Evolutionary conservation across 2,888 invertebrate species (phyloP).

Genomic region (Pristionchus mayeri): DNA sequence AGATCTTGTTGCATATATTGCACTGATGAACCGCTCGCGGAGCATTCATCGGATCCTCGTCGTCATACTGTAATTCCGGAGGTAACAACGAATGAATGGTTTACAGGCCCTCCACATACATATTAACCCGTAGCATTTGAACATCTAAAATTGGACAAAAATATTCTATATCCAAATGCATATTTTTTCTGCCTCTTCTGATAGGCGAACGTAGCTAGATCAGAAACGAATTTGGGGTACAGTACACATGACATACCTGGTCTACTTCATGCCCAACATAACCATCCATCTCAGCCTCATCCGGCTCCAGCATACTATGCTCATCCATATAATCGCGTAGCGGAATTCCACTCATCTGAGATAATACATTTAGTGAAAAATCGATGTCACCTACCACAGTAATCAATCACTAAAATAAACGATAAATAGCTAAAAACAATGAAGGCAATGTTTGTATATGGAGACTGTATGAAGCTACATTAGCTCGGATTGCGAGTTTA

Average conservation of each 20-base stretch:
- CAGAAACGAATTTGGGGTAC: background rate
- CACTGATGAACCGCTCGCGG: constrained; percentile 75
- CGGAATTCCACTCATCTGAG: constrained; percentile 15
- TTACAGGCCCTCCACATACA: too few species aligned
- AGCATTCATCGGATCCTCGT: constrained; percentile 52
- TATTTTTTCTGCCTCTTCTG: too few species aligned
- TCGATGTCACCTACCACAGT: background rate
- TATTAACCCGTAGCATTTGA: too few species aligned
- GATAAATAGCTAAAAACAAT: background rate
- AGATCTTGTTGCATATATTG: constrained; percentile 75
- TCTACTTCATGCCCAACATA: constrained; percentile 48
- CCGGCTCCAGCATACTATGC: constrained; percentile 16
- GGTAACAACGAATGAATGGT: too few species aligned
- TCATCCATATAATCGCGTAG: constrained; percentile 23
- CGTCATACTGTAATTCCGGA: constrained; percentile 51
- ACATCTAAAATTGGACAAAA: background rate
- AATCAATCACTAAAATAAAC: background rate
- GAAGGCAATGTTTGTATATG: background rate
- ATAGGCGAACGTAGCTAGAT: too few species aligned
- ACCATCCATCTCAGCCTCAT: constrained; percentile 47
- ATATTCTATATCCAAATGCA: background rate
- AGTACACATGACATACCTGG: background rate
- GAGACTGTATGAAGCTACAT: background rate
- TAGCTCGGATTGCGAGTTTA: background rate
- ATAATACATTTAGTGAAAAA: background rate